These are phyloP conservation scores for Brienomyrus longianalis DNA, from an alignment of 2,113 vertebrate species.

Conservation along the genomic window DNA sequence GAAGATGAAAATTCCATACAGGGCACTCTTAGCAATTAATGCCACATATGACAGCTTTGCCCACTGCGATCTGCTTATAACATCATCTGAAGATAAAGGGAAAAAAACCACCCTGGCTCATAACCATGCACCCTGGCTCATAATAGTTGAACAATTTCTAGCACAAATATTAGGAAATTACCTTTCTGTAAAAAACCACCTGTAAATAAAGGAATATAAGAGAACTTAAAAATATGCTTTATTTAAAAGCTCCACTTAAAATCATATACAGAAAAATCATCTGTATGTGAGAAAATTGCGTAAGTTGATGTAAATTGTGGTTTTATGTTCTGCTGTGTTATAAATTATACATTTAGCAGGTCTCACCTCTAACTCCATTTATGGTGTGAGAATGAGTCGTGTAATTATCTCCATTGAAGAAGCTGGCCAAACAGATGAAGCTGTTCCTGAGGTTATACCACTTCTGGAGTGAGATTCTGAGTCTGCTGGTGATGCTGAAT, in stretches of 20 bases:
- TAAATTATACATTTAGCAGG: neutral
- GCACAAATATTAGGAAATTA: conserved; percentile 24
- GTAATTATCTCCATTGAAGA: conserved; percentile 33
- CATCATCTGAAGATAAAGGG: conserved; percentile 28
- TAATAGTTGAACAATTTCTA: neutral
- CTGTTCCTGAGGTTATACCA: conserved; percentile 49
- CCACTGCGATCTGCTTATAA: neutral
- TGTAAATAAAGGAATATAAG: neutral
- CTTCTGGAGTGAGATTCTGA: conserved; percentile 49
- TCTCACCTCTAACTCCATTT: neutral
- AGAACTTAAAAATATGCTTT: neutral
- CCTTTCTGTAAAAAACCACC: accelerated
- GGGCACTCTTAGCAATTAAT: conserved; percentile 43
- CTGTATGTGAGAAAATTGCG: neutral
- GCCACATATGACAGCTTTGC: conserved; percentile 41
- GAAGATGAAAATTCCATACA: conserved; percentile 41
- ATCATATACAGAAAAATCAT: neutral
- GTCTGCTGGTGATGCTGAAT: conserved; percentile 71
- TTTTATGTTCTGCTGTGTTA: neutral
- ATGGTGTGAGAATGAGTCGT: neutral
- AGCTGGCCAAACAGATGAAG: conserved; percentile 62
- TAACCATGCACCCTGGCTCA: neutral
- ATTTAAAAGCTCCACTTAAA: neutral
- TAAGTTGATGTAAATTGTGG: neutral
- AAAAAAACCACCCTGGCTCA: neutral